These are phyloP conservation scores for Cydia amplana DNA, from an alignment of 1,140 invertebrate genomes.

Conservation along the genomic window DNA sequence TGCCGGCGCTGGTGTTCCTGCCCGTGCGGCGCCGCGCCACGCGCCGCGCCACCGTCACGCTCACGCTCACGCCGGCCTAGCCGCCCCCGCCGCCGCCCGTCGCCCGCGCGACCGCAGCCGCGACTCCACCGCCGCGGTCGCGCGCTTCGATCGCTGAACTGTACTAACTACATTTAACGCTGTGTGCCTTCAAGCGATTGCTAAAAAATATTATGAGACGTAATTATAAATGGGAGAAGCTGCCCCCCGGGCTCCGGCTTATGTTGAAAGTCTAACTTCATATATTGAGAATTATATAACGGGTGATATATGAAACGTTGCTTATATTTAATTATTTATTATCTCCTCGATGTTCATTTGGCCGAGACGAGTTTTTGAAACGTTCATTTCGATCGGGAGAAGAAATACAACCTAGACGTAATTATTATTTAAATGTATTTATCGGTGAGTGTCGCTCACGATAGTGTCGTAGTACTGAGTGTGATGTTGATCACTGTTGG, in stretches of 20 bases:
- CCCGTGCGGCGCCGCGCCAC: conserved; percentile 92
- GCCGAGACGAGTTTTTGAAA: conserved; percentile 77
- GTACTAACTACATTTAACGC: conserved; percentile 76
- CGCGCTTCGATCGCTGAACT: conserved; percentile 64
- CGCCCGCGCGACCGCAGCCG: conserved; percentile 48
- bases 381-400: conserved; percentile 78
- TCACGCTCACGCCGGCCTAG: conserved; percentile 94
- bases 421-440: conserved; percentile 75
- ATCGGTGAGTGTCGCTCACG: conserved; percentile 63
- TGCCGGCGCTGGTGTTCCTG: conserved; percentile 94
- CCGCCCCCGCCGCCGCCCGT: conserved; percentile 45
- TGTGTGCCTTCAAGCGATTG: conserved; percentile 79
- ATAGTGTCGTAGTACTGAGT: conserved; percentile 70
- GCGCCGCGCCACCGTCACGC: conserved; percentile 91
- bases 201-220: conserved; percentile 69
- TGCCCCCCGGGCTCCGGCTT: conserved; percentile 61
- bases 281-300: conserved; percentile 79
- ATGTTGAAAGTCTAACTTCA: conserved; percentile 76
- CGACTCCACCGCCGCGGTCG: conserved; percentile 57
- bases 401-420: conserved; percentile 78
- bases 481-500: conserved; percentile 76
- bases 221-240: conserved; percentile 70
- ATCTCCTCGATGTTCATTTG: conserved; percentile 75
- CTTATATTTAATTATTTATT: conserved; percentile 74
- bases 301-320: conserved; percentile 79